These are phyloP conservation scores for Antigone vipio DNA, from an alignment of 2,113 vertebrate species.

Conservation along the genomic window DNA sequence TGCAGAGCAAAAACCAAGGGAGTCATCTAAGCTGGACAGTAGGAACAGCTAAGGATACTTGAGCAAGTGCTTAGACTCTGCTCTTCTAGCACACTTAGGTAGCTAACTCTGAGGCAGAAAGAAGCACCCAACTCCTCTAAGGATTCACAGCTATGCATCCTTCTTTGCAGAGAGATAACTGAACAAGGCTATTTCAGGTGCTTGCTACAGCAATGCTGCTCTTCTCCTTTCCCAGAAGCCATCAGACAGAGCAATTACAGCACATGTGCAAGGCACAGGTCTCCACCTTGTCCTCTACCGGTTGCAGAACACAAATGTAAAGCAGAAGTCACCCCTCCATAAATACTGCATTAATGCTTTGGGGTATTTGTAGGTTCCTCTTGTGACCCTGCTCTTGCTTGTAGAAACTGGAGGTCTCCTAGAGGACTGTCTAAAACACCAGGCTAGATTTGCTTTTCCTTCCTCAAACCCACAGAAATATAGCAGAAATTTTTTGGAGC, in stretches of 20 bases:
- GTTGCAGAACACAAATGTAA: not conserved
- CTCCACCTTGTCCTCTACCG: not conserved
- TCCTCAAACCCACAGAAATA: not conserved
- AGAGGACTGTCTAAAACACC: not conserved
- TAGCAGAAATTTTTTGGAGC: not conserved
- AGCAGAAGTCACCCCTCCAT: not conserved
- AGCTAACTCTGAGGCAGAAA: not conserved
- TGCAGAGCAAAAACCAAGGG: not conserved
- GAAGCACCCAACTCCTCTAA: not conserved
- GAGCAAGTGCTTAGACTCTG: not conserved
- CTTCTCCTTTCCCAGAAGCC: not conserved
- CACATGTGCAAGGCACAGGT: not conserved
- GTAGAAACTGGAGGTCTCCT: not conserved
- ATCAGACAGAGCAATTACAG: not conserved
- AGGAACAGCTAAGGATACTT: not conserved
- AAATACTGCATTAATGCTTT: not conserved
- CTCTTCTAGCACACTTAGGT: not conserved
- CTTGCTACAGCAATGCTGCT: not conserved
- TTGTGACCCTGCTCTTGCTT: not conserved
- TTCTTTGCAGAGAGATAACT: not conserved
- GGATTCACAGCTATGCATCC: not conserved
- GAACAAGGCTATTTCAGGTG: not conserved
- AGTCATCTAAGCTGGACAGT: not conserved
- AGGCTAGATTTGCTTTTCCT: not conserved
- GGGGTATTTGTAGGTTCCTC: not conserved